phyloP scores from a whole-genome alignment of 2,888 invertebrate species.

The Epirrhoe alternata region DNA sequence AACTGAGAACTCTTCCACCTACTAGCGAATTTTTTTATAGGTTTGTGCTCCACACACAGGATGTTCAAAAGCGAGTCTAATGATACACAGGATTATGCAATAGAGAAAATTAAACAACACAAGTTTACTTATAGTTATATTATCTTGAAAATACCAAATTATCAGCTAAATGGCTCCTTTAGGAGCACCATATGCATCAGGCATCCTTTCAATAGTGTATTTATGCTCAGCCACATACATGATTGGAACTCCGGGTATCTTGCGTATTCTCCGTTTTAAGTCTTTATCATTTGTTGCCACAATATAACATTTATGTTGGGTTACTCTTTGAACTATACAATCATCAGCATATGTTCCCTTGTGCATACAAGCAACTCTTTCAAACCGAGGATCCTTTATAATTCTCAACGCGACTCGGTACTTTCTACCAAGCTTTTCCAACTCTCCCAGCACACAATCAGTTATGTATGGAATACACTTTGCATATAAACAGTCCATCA shows the following conservation, averaged over 20 bases:
- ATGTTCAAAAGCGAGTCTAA: too few species aligned
- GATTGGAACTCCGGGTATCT: conserved; percentile 99
- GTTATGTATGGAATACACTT: conserved; percentile 99
- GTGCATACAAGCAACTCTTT: conserved; percentile 96
- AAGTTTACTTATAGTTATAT: not conserved
- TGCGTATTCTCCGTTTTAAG: conserved; percentile 96
- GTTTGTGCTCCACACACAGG: too few species aligned
- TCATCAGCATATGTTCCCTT: conserved; percentile 99
- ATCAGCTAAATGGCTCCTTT: conserved; percentile 81
- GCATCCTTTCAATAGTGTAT: conserved; percentile 99
- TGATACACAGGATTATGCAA: not conserved
- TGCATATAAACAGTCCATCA: conserved; percentile 99
- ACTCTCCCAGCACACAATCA: conserved; percentile 98
- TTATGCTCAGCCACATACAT: conserved; percentile 98
- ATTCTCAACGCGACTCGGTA: conserved; percentile 97
- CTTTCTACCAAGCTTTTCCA: conserved; percentile 98
- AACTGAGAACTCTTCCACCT: too few species aligned
- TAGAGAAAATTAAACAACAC: conserved; percentile 12
- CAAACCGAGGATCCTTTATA: conserved; percentile 97
- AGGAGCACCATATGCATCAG: conserved; percentile 98
- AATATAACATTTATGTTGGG: conserved; percentile 99
- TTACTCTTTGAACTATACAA: conserved; percentile 97
- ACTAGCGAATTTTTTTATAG: too few species aligned
- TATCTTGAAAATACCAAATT: conserved; percentile 8
- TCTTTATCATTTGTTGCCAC: conserved; percentile 99